Evolutionary conservation across 2,113 vertebrate species (phyloP).

Genomic region (Tachycineta bicolor): DNA sequence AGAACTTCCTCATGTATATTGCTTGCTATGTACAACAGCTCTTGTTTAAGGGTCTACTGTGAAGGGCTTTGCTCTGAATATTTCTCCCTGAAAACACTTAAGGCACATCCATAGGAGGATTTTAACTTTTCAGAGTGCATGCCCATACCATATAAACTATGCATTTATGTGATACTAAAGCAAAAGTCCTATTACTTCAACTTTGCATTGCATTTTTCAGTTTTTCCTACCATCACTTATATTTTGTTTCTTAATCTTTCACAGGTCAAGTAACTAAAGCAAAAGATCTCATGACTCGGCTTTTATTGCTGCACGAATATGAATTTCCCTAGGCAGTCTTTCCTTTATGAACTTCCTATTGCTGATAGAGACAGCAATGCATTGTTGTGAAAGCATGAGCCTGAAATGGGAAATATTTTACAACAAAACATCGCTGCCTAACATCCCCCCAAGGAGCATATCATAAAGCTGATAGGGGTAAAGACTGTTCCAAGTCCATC

Average conservation of each 20-base stretch:
- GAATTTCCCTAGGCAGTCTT: neutral
- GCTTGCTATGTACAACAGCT: neutral
- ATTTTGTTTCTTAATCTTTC: neutral
- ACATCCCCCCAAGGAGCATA: neutral
- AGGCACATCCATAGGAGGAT: neutral
- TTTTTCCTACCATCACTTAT: neutral
- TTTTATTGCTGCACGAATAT: neutral
- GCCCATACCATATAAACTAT: neutral
- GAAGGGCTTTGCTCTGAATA: neutral
- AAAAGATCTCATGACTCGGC: neutral
- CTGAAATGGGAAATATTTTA: neutral
- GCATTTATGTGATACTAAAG: neutral
- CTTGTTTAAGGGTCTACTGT: neutral
- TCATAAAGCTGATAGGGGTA: neutral
- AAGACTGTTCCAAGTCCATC: slow-evolving; percentile 71
- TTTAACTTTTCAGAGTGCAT: neutral
- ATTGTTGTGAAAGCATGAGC: neutral
- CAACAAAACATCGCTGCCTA: neutral
- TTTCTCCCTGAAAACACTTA: slow-evolving; percentile 5
- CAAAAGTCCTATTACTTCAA: neutral
- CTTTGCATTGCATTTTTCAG: neutral
- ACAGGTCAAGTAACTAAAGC: neutral
- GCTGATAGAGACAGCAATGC: neutral
- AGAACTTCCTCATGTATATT: neutral
- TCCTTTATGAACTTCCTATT: neutral